These are phyloP conservation scores for Halichoerus grypus DNA, from an alignment of 2,113 vertebrate genomes.

Conservation along the genomic window DNA sequence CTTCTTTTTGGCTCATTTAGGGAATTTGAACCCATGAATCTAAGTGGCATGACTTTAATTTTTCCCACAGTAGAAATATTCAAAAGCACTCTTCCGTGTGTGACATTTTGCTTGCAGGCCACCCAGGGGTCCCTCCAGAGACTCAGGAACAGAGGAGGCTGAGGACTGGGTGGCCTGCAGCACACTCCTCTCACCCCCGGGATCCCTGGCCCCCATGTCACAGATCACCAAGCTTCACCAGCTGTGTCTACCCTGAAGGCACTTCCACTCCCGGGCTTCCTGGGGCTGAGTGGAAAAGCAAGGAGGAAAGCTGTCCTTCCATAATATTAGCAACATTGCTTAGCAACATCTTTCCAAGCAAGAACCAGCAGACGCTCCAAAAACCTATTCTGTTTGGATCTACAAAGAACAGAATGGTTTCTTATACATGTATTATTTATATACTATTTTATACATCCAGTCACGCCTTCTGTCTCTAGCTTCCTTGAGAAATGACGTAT, in stretches of 20 bases:
- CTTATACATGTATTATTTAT: conserved; percentile 72
- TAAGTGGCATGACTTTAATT: conserved; percentile 38
- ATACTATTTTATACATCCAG: conserved; percentile 44
- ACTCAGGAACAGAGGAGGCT: not conserved
- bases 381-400: conserved; percentile 70
- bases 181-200: not conserved
- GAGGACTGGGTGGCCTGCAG: not conserved
- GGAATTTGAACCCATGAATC: conserved; percentile 38
- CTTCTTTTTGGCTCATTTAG: not conserved
- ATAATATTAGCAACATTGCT: conserved; percentile 79
- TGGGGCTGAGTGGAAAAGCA: conserved; percentile 48
- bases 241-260: conserved; percentile 17
- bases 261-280: conserved; percentile 9
- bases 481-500: not conserved
- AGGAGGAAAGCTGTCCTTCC: conserved; percentile 64
- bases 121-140: not conserved
- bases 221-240: not conserved
- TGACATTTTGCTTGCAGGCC: not conserved
- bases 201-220: not conserved
- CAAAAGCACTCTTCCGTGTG: conserved; percentile 31
- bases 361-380: conserved; percentile 63
- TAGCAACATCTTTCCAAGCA: conserved; percentile 79
- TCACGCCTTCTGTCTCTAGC: conserved; percentile 52
- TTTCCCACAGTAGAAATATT: conserved; percentile 45
- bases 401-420: conserved; percentile 61